These are phyloP conservation scores for Homalodisca vitripennis DNA, from an alignment of 1,140 invertebrate species.

Conservation along the genomic window DNA sequence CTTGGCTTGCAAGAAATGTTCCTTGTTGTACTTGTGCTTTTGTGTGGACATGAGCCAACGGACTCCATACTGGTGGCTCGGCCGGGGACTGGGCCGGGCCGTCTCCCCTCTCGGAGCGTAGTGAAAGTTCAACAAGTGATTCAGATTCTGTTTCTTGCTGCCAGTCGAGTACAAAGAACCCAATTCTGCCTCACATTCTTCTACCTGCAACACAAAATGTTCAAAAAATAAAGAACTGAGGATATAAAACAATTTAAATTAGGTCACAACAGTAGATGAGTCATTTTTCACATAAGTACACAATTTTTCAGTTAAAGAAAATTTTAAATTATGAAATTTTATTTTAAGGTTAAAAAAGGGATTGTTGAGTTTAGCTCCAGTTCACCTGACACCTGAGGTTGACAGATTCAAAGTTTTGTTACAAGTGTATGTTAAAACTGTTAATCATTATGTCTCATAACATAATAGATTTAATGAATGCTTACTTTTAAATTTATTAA, in stretches of 20 bases:
- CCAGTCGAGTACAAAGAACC: constrained; percentile 72
- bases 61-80: constrained; percentile 31
- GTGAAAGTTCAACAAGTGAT: constrained; percentile 89
- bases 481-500: too few relatives aligned
- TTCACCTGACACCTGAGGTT: too few relatives aligned
- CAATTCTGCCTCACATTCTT: constrained; percentile 63
- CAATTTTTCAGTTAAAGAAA: constrained; percentile 2
- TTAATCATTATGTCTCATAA: too few relatives aligned
- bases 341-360: too few relatives aligned
- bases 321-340: background rate
- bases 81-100: constrained; percentile 29
- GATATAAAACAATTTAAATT: background rate
- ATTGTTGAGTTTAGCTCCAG: too few relatives aligned
- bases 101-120: constrained; percentile 58
- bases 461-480: too few relatives aligned
- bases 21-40: constrained; percentile 80
- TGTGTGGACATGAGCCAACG: constrained; percentile 47
- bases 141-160: constrained; percentile 89
- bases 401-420: too few relatives aligned
- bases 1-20: constrained; percentile 93
- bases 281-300: constrained; percentile 27
- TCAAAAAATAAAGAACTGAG: too few relatives aligned
- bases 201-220: constrained; percentile 29
- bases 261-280: background rate
- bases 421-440: too few relatives aligned